Conservation (phyloP, 2,113 vertebrate species). For the Notiomystis cincta region DNA sequence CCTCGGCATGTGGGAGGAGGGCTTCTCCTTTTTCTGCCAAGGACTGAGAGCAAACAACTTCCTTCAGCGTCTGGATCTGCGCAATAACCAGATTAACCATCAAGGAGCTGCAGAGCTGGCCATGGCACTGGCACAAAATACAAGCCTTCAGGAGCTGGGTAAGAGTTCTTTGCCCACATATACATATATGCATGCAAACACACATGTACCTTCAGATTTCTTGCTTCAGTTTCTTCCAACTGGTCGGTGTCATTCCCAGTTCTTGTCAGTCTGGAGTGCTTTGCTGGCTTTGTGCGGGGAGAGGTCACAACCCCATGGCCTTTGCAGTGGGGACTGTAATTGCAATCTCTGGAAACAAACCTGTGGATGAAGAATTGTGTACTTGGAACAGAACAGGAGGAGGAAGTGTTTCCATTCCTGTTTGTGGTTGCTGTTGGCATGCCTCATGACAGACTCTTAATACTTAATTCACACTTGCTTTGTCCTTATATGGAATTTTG, state of each 20-base stretch:
- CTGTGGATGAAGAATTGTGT: neutral
- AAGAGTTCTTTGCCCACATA: neutral
- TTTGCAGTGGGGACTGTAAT: neutral
- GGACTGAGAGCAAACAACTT: conserved; percentile 77
- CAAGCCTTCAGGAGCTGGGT: conserved; percentile 86
- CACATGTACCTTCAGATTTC: rapidly evolving
- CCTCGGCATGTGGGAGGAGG: conserved; percentile 85
- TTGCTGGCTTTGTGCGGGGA: neutral
- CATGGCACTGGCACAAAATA: conserved; percentile 78
- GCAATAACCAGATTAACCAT: conserved; percentile 95
- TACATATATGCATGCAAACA: rapidly evolving
- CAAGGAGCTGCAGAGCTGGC: conserved; percentile 84
- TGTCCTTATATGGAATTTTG: neutral
- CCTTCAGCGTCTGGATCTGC: conserved; percentile 84
- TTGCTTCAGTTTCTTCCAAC: neutral
- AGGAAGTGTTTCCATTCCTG: neutral
- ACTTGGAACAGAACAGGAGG: neutral
- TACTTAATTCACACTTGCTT: neutral
- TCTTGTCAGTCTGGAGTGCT: neutral
- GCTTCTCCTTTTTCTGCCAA: conserved; percentile 86
- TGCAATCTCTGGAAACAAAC: neutral
- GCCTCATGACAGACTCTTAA: neutral
- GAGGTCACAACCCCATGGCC: neutral
- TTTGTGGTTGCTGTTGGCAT: neutral
- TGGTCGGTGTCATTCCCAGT: neutral